Evolutionary conservation across 2,113 vertebrate species (phyloP).

Genomic region (Aldabrachelys gigantea): DNA sequence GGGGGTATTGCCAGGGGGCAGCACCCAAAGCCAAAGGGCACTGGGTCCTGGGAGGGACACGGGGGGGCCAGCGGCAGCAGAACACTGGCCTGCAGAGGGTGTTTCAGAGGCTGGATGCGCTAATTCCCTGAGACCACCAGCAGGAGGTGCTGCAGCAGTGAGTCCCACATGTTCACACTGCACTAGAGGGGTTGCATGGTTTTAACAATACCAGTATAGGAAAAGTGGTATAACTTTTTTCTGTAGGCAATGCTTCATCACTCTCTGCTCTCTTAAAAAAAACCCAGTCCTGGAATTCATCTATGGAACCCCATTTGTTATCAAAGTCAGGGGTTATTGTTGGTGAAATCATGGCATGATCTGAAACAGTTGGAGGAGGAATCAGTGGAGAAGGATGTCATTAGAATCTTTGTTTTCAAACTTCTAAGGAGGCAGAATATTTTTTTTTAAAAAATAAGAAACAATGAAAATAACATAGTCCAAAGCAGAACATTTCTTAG

Average conservation of each 20-base stretch:
- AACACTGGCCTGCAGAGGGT: too few relatives aligned
- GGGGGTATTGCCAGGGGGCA: too few relatives aligned
- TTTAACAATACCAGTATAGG: background rate
- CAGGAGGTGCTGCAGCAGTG: too few relatives aligned
- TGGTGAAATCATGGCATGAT: background rate
- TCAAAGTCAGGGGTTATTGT: background rate
- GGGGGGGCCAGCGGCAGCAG: too few relatives aligned
- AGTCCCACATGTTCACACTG: too few relatives aligned
- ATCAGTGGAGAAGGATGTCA: background rate
- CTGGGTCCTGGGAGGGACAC: too few relatives aligned
- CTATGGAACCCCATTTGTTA: fast-evolving
- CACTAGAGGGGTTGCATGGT: background rate
- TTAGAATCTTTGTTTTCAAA: background rate
- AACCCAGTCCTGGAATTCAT: background rate
- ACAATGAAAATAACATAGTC: background rate
- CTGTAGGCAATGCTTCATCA: background rate
- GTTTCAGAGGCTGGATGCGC: too few relatives aligned
- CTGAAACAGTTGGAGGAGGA: background rate
- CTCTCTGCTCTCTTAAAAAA: background rate
- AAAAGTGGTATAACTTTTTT: background rate
- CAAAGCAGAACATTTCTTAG: background rate
- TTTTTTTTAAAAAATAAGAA: background rate
- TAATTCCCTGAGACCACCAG: too few relatives aligned
- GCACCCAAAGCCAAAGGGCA: too few relatives aligned
- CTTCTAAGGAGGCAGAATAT: background rate